Evolutionary conservation across 2,888 invertebrate genomes (phyloP), one percentile per base, ranked within the genome.

Genomic region (Oscheius sp.): DNA sequence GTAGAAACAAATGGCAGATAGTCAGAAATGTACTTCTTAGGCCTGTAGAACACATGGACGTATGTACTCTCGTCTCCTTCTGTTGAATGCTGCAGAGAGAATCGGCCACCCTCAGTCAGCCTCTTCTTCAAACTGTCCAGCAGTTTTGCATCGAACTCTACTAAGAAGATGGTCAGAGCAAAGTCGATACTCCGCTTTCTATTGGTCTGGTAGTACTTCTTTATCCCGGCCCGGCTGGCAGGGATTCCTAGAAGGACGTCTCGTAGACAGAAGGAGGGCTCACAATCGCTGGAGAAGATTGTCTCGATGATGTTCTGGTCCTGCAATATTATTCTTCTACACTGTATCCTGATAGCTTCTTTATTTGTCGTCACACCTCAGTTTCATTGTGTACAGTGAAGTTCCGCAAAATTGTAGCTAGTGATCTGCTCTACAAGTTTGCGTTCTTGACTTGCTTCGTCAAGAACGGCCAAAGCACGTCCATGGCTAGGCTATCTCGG

Each of bases 21-120:
- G 62, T 86, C 85, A 7, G 82, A 77, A 72, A 87, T 81, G n/a
- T 85, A 83, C 58, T 86, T 85, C 57, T 85, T 62, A 0, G 86
- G 86, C 32, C 84, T 75, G 66, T 85, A 87, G 77, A 85, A 87
- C 10, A 87, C 86, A 73, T 87, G 86, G 9, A 87, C 81, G 62
- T 83, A 85, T 10, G 85, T 84, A 3, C 76, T 70, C 57, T 85
- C 85, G 65, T 86, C 86, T n/a, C 75, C 77, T 5, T 80, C 78
- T 2, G 76, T 78, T 0, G 79, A 80, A 55, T 80, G 70, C 71
- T 77, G 73, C 11, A 77, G 57, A 11, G 59, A 70, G 32, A 50
- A 60, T 2, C 51, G 55, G 2, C 33, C 58, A 42, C 33, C 37
- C 51, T 63, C 70, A 35, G 60, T 53, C 48, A 62, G 42, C 42